Evolutionary conservation across 2,113 vertebrate genomes (phyloP).

Genomic region (Oceanites oceanicus): DNA sequence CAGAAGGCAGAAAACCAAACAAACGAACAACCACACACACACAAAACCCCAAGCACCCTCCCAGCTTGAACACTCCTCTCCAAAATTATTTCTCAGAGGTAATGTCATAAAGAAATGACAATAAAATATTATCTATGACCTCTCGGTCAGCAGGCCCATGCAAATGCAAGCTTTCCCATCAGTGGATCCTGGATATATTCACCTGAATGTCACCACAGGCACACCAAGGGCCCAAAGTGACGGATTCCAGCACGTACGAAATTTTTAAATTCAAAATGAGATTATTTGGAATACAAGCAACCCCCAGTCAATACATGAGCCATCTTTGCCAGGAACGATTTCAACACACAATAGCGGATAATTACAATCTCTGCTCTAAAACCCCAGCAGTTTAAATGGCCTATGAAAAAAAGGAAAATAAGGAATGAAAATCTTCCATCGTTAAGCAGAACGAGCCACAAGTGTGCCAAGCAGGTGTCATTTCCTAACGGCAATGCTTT

Average conservation of each 20-base stretch:
- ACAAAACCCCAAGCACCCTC: neutral
- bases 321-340: neutral
- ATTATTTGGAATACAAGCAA: neutral
- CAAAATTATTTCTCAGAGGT: neutral
- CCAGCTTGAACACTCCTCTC: neutral
- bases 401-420: neutral
- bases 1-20: neutral
- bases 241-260: neutral
- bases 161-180: neutral
- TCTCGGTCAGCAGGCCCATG: neutral
- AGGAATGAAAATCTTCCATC: neutral
- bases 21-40: no score
- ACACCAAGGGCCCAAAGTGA: neutral
- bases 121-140: rapidly evolving
- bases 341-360: neutral
- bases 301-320: rapidly evolving
- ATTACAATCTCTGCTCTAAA: neutral
- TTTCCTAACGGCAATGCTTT: neutral
- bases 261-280: rapidly evolving
- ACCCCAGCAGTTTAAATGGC: neutral
- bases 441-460: rapidly evolving
- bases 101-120: rapidly evolving
- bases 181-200: rapidly evolving
- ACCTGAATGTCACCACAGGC: neutral
- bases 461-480: neutral